phyloP scores from a whole-genome alignment of 1,140 invertebrate genomes.

The Cecropterus lyciades region DNA sequence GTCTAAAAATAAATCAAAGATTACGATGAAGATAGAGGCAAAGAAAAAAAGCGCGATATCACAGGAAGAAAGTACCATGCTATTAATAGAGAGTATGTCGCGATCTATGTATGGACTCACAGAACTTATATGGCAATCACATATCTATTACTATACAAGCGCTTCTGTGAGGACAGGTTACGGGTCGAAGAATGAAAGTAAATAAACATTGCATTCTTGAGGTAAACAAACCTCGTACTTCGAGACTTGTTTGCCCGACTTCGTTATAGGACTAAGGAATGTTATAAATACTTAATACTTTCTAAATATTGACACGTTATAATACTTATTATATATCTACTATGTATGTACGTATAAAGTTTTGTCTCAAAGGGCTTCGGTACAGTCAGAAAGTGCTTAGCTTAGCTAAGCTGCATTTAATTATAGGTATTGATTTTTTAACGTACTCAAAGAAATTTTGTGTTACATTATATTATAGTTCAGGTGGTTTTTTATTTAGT shows the following conservation, averaged over 20 bases:
- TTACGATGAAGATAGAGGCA: too few relatives aligned
- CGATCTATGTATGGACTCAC: not conserved
- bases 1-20: too few relatives aligned
- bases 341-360: not conserved
- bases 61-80: not conserved
- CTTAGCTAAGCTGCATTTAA: too few relatives aligned
- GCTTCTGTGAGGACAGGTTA: constrained; percentile 39
- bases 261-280: not conserved
- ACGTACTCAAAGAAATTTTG: too few relatives aligned
- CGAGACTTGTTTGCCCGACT: constrained; percentile 45
- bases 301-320: not conserved
- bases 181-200: constrained; percentile 54
- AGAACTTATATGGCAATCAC: not conserved
- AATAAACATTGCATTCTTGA: constrained; percentile 57
- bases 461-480: too few relatives aligned
- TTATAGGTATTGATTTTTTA: too few relatives aligned
- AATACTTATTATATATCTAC: not conserved
- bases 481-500: too few relatives aligned
- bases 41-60: not conserved
- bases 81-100: not conserved
- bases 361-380: not conserved
- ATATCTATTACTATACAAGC: not conserved
- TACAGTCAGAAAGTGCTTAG: too few relatives aligned
- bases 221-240: constrained; percentile 52
- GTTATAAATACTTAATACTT: constrained; percentile 6